A percentile compares a stretch with the other conserved stretches of the same genome.
Evolutionary conservation across 2,113 vertebrate genomes (phyloP).

Genomic region (Strix uralensis): DNA sequence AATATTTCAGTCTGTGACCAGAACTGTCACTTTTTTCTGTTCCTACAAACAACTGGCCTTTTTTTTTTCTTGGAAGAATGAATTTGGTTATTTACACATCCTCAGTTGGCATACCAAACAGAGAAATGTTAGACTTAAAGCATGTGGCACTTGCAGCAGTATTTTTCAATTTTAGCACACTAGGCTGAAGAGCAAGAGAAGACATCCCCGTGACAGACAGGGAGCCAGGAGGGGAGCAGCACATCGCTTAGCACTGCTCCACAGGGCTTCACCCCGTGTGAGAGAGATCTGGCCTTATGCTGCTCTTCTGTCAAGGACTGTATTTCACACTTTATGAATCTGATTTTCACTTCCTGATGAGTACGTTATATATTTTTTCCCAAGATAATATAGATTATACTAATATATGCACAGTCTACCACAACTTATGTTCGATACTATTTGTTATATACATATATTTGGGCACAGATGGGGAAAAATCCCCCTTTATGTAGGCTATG

Average conservation of each 20-base stretch:
- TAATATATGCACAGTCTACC: not conserved
- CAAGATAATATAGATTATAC: not conserved
- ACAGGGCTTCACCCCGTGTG: not conserved
- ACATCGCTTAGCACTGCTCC: slow-evolving; percentile 24
- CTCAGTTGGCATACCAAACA: not conserved
- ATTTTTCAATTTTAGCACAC: not conserved
- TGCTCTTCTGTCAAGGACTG: not conserved
- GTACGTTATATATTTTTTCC: not conserved
- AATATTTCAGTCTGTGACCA: not conserved
- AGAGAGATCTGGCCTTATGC: not conserved
- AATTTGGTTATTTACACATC: not conserved
- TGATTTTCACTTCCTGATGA: not conserved
- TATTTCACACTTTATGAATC: not conserved
- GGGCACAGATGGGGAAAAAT: not conserved
- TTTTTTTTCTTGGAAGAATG: not conserved
- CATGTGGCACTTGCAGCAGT: not conserved
- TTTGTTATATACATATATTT: not conserved
- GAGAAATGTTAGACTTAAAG: not conserved
- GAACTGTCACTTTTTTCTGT: not conserved
- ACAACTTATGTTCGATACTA: accelerated
- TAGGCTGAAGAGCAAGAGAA: slow-evolving; percentile 1
- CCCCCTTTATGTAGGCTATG: not conserved
- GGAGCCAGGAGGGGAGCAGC: not conserved
- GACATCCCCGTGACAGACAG: not conserved
- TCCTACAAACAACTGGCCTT: not conserved